These are phyloP conservation scores for Tympanoctomys barrerae DNA, from an alignment of 2,797 vertebrate genomes.

Conservation along the genomic window DNA sequence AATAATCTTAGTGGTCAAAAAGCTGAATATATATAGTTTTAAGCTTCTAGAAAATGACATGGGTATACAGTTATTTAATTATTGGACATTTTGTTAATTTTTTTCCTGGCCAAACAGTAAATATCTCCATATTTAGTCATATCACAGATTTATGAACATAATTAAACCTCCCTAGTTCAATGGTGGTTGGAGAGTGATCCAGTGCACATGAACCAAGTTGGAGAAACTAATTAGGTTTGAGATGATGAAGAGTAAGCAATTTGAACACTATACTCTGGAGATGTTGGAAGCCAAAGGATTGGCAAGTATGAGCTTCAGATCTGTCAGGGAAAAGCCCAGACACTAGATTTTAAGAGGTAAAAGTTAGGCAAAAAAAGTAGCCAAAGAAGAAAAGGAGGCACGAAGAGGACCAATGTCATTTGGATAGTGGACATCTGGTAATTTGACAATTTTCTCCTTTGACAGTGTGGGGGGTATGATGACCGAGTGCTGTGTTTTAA, in stretches of 20 bases:
- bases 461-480: background rate
- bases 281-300: background rate
- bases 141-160: constrained; percentile 36
- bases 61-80: constrained; percentile 29
- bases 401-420: background rate
- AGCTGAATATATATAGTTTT: constrained; percentile 3
- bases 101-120: constrained; percentile 44
- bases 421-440: background rate
- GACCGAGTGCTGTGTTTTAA: background rate
- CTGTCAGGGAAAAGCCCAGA: background rate
- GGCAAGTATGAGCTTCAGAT: background rate
- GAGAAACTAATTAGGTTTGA: constrained; percentile 40
- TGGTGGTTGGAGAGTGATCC: background rate
- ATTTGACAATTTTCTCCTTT: background rate
- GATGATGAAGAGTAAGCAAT: background rate
- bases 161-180: constrained; percentile 6
- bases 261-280: background rate
- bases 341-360: background rate
- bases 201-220: background rate
- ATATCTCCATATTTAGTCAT: background rate
- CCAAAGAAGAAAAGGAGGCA: background rate
- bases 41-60: constrained; percentile 30
- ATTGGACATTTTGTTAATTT: constrained; percentile 54
- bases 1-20: constrained; percentile 41
- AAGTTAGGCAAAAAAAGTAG: background rate